phyloP scores from a whole-genome alignment of 2,797 vertebrate species.

The Crypturellus tataupa region DNA sequence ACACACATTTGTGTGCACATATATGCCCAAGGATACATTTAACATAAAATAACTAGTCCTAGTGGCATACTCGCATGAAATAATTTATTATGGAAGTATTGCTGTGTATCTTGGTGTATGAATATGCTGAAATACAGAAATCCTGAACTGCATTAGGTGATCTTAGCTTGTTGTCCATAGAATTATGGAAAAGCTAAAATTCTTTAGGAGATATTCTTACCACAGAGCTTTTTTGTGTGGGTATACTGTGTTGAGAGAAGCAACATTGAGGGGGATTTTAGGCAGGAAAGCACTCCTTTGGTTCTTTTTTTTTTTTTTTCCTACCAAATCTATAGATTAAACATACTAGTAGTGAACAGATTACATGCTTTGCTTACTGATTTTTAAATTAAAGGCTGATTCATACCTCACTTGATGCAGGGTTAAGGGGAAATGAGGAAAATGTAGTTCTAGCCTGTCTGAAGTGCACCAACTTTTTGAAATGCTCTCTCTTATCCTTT shows the following conservation, averaged over 20 bases:
- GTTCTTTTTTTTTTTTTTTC: too few species aligned
- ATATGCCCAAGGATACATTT: not conserved
- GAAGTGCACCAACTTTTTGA: not conserved
- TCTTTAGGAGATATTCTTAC: not conserved
- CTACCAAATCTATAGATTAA: not conserved
- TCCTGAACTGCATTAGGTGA: not conserved
- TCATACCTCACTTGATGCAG: rapidly evolving
- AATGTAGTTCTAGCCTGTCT: not conserved
- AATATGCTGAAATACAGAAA: not conserved
- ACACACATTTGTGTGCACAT: too few species aligned
- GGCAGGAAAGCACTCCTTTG: not conserved
- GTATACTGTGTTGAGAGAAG: not conserved
- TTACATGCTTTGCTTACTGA: not conserved
- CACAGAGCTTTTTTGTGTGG: not conserved
- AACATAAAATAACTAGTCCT: not conserved
- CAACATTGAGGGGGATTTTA: not conserved
- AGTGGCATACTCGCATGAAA: not conserved
- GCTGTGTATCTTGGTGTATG: not conserved
- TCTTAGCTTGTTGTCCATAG: not conserved
- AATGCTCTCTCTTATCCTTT: not conserved
- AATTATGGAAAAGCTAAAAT: not conserved
- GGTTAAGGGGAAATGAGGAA: not conserved
- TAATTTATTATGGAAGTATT: not conserved
- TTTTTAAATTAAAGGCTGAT: not conserved
- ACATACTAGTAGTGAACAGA: not conserved